Base-by-base conservation (phyloP, 2,113 vertebrate genomes). In the Oxyruncus cristatus region DNA sequence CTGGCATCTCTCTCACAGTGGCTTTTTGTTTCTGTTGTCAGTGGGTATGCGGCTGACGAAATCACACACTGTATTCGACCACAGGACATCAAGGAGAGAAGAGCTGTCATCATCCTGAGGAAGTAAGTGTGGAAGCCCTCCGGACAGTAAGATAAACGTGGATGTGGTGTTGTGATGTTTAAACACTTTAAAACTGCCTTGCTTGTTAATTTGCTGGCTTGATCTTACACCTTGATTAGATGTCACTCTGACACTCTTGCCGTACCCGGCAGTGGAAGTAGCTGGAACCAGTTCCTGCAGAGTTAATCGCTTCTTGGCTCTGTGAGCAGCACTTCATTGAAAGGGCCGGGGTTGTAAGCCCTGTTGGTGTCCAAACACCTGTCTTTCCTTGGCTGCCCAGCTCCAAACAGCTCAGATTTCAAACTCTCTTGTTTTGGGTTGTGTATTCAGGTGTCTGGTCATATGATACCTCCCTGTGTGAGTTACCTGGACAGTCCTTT, bases 61-160 rank as follows among this genome's bases (percentile, higher is more conserved):
- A 99, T 99, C 95, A 99, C 99, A 53, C 99, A 99, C 93, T 99
- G 99, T 96, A 99, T 99, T 95, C 98, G 99, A 86, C 99, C 99
- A 32, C 99, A 99, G 96, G 99, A 99, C 97, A 99, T 99, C 97
- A 99, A 99, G 97, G 98, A 99, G 93, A 98, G 99, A 26, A 98
- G 99, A 92, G 99, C 99, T 0, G 99, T 99, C 88, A 99, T 99
- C 98, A 99, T 99, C 94, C 99, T 99, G 52, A 98, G 99, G 97
- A 99, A 99, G 99, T 99, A 97, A 99, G 99, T 98, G 75, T 49
- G 72, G 89, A 79, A 96, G 91, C 80, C 86, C 73, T 93, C 65
- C 3, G 12, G 65, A 75, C 72, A 65, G 65, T 17, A 6, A 82
- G 70, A 95, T 50, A 41, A 74, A 66, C 35, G 8, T 24, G 46